phyloP scores from a whole-genome alignment of 53 echinoderm and acorn worm genomes.

The Hippasteria phrygiana region DNA sequence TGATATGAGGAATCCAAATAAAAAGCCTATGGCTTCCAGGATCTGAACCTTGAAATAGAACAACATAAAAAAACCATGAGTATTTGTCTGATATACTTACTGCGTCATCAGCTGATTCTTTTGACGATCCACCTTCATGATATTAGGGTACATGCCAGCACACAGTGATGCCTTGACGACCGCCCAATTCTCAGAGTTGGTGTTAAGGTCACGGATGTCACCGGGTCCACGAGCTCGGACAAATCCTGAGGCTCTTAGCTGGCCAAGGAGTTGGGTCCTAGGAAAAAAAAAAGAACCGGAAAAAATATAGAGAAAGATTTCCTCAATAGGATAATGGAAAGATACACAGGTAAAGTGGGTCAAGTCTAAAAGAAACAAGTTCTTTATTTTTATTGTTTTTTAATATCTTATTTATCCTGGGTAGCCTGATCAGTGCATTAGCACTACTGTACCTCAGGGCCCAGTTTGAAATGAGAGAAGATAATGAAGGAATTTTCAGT shows the following conservation, averaged over 20 bases:
- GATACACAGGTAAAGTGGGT: too few relatives aligned
- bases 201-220: conserved; percentile 97
- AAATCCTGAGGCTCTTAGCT: conserved; percentile 97
- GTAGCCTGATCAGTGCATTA: too few relatives aligned
- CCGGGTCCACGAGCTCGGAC: conserved; percentile 97
- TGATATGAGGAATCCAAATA: too few relatives aligned
- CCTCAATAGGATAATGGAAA: too few relatives aligned
- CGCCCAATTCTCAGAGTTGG: conserved; percentile 99
- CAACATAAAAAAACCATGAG: background rate
- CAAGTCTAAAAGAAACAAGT: too few relatives aligned
- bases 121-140: conserved; percentile 89
- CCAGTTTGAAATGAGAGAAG: too few relatives aligned
- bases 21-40: too few relatives aligned
- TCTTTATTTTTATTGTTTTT: too few relatives aligned
- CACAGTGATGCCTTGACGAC: conserved; percentile 94
- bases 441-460: too few relatives aligned
- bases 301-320: too few relatives aligned
- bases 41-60: background rate
- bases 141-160: conserved; percentile 98
- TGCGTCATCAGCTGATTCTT: conserved; percentile 81
- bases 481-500: too few relatives aligned
- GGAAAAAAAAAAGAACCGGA: background rate
- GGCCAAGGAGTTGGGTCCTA: conserved; percentile 96
- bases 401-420: too few relatives aligned
- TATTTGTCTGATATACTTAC: conserved; percentile 66